phyloP scores from a whole-genome alignment of 2,888 invertebrate species.

The Drosophila falleni region DNA sequence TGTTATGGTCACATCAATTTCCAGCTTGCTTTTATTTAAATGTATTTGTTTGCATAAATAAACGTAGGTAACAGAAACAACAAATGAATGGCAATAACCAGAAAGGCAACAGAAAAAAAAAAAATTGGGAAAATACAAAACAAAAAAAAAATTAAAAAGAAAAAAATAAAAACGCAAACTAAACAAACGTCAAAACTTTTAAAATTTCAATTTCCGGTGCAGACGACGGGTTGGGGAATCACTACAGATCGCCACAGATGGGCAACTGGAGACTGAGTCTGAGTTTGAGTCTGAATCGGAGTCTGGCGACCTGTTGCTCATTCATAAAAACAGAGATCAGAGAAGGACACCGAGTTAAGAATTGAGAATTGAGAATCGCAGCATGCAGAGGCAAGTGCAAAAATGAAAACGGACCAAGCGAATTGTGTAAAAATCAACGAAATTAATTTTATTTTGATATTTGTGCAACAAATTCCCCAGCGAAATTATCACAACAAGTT shows the following conservation, averaged over 20 bases:
- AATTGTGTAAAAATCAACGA: constrained; percentile 56
- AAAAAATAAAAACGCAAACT: constrained; percentile 46
- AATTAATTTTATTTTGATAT: constrained; percentile 81
- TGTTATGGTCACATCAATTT: constrained; percentile 65
- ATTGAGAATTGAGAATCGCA: not conserved
- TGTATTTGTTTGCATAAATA: constrained; percentile 78
- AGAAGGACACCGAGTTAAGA: constrained; percentile 20
- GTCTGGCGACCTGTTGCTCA: constrained; percentile 54
- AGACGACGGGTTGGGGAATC: constrained; percentile 41
- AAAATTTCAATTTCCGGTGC: constrained; percentile 81
- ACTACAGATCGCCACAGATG: constrained; percentile 43
- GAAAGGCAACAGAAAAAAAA: constrained; percentile 29
- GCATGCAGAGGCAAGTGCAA: constrained; percentile 47
- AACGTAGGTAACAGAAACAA: constrained; percentile 12
- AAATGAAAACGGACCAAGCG: constrained; percentile 12
- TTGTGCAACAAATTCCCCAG: constrained; percentile 71
- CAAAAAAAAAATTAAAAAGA: constrained; percentile 24
- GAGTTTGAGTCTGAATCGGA: not conserved
- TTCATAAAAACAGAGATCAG: constrained; percentile 61
- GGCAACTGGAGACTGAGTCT: constrained; percentile 14
- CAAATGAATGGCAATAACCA: constrained; percentile 33
- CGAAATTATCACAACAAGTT: constrained; percentile 79
- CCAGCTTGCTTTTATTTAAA: constrained; percentile 61
- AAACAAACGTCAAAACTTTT: constrained; percentile 72
- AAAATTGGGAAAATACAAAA: not conserved